Conservation (phyloP, 2,113 vertebrate genomes). For the Ovibos moschatus region DNA sequence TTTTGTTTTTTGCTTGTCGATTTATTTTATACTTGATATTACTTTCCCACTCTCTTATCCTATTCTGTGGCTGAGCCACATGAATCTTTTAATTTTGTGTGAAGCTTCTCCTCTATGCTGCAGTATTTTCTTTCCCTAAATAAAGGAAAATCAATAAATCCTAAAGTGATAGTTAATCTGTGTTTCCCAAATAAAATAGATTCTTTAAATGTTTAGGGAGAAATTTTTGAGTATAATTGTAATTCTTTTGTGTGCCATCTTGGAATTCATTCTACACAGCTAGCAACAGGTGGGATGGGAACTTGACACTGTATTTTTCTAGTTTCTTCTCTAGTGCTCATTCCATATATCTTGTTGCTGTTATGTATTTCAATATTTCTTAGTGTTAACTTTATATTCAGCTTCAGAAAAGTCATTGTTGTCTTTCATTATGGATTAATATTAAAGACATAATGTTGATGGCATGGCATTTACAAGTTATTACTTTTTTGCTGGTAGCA, state of each 20-base stretch:
- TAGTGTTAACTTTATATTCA: neutral
- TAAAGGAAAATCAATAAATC: neutral
- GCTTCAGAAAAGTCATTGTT: neutral
- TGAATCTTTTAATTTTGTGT: neutral
- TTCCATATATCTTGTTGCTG: neutral
- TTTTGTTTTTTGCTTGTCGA: neutral
- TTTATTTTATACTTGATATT: neutral
- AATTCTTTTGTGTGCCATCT: neutral
- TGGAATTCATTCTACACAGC: neutral
- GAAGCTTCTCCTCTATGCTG: neutral
- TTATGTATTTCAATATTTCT: neutral
- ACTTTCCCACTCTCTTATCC: neutral
- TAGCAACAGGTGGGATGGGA: neutral
- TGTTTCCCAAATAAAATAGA: neutral
- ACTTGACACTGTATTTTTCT: neutral
- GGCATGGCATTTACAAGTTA: neutral
- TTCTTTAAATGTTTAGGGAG: neutral
- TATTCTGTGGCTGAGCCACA: neutral
- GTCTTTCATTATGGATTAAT: neutral
- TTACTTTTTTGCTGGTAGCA: neutral
- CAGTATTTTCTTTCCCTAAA: neutral
- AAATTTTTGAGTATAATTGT: neutral
- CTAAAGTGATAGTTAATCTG: neutral
- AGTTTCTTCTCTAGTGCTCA: neutral
- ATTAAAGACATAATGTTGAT: neutral